Base-by-base conservation (phyloP, 2,888 invertebrate genomes). In the Patella caerulea region DNA sequence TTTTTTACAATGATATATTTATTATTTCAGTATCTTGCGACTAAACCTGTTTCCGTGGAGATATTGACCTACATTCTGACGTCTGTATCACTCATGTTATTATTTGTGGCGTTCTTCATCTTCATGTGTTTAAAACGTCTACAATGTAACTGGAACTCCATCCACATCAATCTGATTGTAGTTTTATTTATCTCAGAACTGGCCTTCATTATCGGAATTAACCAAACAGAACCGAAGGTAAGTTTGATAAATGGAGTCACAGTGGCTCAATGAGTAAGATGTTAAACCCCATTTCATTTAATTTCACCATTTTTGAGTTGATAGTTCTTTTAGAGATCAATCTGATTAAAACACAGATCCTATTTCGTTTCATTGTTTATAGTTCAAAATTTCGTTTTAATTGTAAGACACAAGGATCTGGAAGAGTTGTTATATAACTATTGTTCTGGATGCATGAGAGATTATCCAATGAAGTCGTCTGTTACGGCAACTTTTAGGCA, bases 161-260 rank as follows among this genome's bases (percentile, higher is more conserved):
- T 98, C 82, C 96, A 97, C 89, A 96, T 97, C 89, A 98, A 98
- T 91, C 94, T 98, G 12, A 95, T 98, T n/a, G 94, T 97, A 81
- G 96, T 96, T 88, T 95, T 98, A 34, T 95, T 98, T 89, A 93
- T 96, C 86, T 96, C 96, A 0, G 96, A 98, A 90, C 91, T 97
- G 52, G 92, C 98, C 53, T 98, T 97, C 91, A 93, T 98, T 74
- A 93, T 97, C 17, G 97, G 97, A 0, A 93, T 98, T 88, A 97
- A 98, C 92, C 95, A 95, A 3, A 93, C 97, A 76, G 94, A 94
- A 82, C 93, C 95, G n/a, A 96, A 97, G 93, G 95, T 95, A 88
- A 91, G 92, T 78, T 14, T 11, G 55, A 14, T 1, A 24, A 24
- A 24, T 1, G 1, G 1, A 45, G 45, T 45, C 9, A 45, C 45